Evolutionary conservation across 2,888 invertebrate genomes (phyloP).

Genomic region (Ellobium chinense): DNA sequence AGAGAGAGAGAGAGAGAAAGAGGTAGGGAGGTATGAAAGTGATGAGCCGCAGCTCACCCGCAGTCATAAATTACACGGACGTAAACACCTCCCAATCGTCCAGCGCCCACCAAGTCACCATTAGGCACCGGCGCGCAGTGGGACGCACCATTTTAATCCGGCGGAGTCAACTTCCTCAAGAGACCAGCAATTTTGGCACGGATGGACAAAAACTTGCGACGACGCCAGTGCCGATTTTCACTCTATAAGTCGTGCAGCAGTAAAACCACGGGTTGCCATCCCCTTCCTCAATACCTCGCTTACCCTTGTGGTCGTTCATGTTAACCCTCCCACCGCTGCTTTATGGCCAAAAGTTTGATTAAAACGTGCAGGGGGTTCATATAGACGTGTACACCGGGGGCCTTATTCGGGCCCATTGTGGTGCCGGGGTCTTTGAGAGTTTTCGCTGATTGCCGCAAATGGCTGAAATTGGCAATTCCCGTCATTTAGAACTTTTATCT

Average conservation of each 20-base stretch:
- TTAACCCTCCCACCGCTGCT: not conserved
- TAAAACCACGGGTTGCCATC: conserved; percentile 24
- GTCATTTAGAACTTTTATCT: not conserved
- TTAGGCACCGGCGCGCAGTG: not conserved
- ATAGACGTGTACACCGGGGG: not conserved
- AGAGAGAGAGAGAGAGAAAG: too few relatives aligned
- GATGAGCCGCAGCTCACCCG: not conserved
- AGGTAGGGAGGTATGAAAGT: too few relatives aligned
- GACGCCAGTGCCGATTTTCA: not conserved
- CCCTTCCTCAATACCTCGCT: not conserved
- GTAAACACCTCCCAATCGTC: not conserved
- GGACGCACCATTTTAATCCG: conserved; percentile 2
- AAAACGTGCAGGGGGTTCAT: not conserved
- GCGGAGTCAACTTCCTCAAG: not conserved
- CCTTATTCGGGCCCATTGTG: not conserved
- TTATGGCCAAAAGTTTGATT: conserved; percentile 18
- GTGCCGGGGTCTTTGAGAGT: not conserved
- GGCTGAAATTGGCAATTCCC: not conserved
- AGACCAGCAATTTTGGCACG: not conserved
- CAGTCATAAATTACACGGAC: not conserved
- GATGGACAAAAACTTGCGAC: not conserved
- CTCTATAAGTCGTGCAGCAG: not conserved
- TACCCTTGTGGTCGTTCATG: not conserved
- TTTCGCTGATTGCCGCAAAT: not conserved
- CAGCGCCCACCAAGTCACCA: not conserved